Percentiles rank a stretch among this genome's conserved stretches.
Conservation (phyloP, 1,140 invertebrate genomes). For the Teleogryllus occipitalis region DNA sequence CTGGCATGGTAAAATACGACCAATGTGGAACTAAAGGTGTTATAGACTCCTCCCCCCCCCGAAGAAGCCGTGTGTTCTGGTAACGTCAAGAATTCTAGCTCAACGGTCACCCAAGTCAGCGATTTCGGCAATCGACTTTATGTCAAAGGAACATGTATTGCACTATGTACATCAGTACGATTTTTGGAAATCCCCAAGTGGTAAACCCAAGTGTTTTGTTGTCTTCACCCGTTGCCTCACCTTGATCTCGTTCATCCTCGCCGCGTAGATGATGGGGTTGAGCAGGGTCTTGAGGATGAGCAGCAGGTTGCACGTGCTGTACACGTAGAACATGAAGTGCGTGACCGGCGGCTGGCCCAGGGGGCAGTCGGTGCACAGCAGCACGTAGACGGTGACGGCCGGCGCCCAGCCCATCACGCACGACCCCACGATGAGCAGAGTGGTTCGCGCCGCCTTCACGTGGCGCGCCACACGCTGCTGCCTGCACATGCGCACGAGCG, state of each 20-base stretch:
- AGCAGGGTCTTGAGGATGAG: conserved; percentile 54
- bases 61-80: too few relatives aligned
- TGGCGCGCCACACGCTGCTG: conserved; percentile 20
- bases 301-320: conserved; percentile 38
- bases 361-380: conserved; percentile 45
- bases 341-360: conserved; percentile 13
- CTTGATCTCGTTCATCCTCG: conserved; percentile 56
- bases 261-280: conserved; percentile 62
- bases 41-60: too few relatives aligned
- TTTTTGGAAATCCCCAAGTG: too few relatives aligned
- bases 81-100: too few relatives aligned
- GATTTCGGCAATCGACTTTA: too few relatives aligned
- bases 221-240: conserved; percentile 29
- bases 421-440: conserved; percentile 56
- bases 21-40: too few relatives aligned
- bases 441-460: conserved; percentile 53
- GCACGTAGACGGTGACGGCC: conserved; percentile 43
- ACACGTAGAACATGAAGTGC: conserved; percentile 30
- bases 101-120: too few relatives aligned
- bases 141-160: too few relatives aligned
- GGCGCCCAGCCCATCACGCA: conserved; percentile 58
- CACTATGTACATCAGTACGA: too few relatives aligned
- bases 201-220: too few relatives aligned
- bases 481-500: not conserved
- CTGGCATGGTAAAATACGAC: too few relatives aligned